These are phyloP conservation scores for Acromyrmex charruanus DNA, from an alignment of 1,140 invertebrate genomes.

Conservation along the genomic window DNA sequence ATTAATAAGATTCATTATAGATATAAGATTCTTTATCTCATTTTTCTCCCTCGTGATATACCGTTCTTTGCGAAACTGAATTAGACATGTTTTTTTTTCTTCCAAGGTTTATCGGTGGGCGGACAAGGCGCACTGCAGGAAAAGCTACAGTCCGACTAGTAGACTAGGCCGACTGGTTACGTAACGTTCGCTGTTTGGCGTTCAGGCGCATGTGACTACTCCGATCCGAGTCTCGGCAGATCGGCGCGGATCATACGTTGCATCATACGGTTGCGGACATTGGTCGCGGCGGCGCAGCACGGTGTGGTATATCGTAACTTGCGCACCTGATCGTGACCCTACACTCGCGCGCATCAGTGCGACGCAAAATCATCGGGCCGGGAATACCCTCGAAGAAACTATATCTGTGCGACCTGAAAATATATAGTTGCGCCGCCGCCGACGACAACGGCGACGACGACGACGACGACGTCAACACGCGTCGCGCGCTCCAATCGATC, in stretches of 20 bases:
- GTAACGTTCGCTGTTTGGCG: constrained; percentile 29
- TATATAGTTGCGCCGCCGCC: constrained; percentile 38
- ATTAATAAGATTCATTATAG: no score
- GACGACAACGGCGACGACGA: background rate
- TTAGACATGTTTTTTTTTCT: background rate
- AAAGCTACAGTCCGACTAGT: constrained; percentile 31
- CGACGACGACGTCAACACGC: constrained; percentile 52
- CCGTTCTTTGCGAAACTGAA: background rate
- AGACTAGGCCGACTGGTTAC: constrained; percentile 48
- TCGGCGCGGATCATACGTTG: constrained; percentile 13
- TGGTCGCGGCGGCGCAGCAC: background rate
- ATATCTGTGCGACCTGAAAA: background rate
- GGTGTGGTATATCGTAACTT: no score
- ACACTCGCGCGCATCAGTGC: background rate
- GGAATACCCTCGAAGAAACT: background rate
- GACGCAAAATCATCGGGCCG: constrained; percentile 19
- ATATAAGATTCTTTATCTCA: background rate
- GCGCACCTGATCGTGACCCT: no score
- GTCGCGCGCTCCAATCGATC: constrained; percentile 50
- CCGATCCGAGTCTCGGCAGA: constrained; percentile 19
- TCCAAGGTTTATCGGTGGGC: background rate
- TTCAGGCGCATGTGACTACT: constrained; percentile 51
- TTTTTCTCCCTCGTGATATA: background rate
- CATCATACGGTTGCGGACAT: background rate
- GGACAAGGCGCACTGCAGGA: background rate